These are phyloP conservation scores for Trochalopteron elliotii DNA, from an alignment of 2,113 vertebrate species.

Conservation along the genomic window DNA sequence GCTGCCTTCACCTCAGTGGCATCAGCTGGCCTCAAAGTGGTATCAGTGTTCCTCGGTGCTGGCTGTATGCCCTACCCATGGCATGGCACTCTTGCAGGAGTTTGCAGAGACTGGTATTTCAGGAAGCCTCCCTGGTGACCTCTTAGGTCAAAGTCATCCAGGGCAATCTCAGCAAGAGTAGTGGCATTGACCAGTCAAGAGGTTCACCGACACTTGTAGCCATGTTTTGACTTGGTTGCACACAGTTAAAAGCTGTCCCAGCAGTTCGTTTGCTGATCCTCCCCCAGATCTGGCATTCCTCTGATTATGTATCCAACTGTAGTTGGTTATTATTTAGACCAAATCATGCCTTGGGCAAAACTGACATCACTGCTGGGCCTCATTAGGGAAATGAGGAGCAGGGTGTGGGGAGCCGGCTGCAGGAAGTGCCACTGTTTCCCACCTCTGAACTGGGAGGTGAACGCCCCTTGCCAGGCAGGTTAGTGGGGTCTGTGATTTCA, in stretches of 20 bases:
- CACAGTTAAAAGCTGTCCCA: fast-evolving
- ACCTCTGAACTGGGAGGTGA: constrained; percentile 19
- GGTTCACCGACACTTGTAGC: not conserved
- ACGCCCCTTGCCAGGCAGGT: constrained; percentile 40
- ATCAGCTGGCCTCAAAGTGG: fast-evolving
- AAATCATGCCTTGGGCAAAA: constrained; percentile 13
- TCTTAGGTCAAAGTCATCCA: not conserved
- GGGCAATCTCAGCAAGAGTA: not conserved
- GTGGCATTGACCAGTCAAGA: not conserved
- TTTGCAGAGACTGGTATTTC: not conserved
- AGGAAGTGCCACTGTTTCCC: constrained; percentile 26
- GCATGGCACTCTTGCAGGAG: not conserved
- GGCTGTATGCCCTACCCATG: not conserved
- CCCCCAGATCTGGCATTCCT: not conserved
- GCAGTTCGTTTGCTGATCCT: constrained; percentile 20
- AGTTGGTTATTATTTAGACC: constrained; percentile 27
- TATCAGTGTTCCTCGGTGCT: fast-evolving
- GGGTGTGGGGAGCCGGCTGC: not conserved
- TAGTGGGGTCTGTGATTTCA: constrained; percentile 46
- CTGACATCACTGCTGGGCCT: constrained; percentile 26
- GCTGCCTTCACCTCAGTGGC: not conserved
- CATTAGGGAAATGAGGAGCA: constrained; percentile 30
- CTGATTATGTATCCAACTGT: constrained; percentile 6
- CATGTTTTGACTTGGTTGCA: not conserved
- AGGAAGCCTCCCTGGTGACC: not conserved